Conservation (phyloP, 2,888 invertebrate genomes). For the Laspeyria flexula region DNA sequence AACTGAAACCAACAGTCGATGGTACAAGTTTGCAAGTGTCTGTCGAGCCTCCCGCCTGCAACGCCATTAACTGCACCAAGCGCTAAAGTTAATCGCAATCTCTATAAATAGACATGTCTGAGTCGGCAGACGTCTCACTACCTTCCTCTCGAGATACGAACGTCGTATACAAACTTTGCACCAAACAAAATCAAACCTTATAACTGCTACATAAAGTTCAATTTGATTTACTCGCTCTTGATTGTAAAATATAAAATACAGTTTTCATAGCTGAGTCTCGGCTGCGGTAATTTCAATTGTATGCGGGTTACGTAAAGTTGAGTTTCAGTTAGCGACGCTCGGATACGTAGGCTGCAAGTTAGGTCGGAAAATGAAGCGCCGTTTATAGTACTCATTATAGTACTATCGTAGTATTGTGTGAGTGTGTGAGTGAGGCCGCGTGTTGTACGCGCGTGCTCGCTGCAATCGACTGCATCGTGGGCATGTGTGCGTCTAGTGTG, state of each 20-base stretch:
- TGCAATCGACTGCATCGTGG: slow-evolving; percentile 55
- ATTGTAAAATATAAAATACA: slow-evolving; percentile 41
- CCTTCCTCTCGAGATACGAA: slow-evolving; percentile 38
- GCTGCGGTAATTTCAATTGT: slow-evolving; percentile 43
- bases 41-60: slow-evolving; percentile 48
- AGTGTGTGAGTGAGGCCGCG: slow-evolving; percentile 54
- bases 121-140: slow-evolving; percentile 73
- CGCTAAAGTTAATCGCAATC: slow-evolving; percentile 68
- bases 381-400: slow-evolving; percentile 80
- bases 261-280: slow-evolving; percentile 34
- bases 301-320: slow-evolving; percentile 44
- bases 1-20: slow-evolving; percentile 50
- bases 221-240: slow-evolving; percentile 2
- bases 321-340: slow-evolving; percentile 40
- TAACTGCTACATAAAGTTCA: slow-evolving; percentile 13
- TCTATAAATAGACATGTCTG: slow-evolving; percentile 81
- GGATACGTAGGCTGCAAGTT: slow-evolving; percentile 64
- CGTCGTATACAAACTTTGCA: slow-evolving; percentile 37
- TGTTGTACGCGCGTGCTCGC: slow-evolving; percentile 39
- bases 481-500: slow-evolving; percentile 52
- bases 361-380: slow-evolving; percentile 78
- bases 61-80: slow-evolving; percentile 56
- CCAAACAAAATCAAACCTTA: slow-evolving; percentile 38
- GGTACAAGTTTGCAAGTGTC: slow-evolving; percentile 47
- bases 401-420: slow-evolving; percentile 75